Conservation (phyloP, 2,888 invertebrate genomes). For the Drosophila paucipuncta region DNA sequence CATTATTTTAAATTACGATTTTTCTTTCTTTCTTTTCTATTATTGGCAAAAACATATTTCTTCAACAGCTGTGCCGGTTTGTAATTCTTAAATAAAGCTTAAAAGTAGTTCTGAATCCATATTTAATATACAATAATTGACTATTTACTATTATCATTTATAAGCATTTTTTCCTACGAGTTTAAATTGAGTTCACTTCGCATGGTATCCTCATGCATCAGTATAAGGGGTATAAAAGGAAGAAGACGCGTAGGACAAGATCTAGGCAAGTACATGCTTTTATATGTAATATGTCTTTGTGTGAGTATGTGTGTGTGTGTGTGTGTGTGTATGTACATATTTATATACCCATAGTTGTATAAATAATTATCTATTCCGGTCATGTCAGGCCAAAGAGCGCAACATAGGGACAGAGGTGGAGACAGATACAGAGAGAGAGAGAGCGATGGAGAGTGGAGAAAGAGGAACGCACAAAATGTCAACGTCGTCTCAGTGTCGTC, state of each 20-base stretch:
- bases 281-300: constrained; percentile 1
- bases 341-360: constrained; percentile 43
- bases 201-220: background rate
- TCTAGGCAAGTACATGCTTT: constrained; percentile 38
- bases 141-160: background rate
- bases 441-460: background rate
- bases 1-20: background rate
- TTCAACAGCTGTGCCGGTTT: background rate
- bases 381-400: constrained; percentile 59
- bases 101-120: background rate
- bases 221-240: constrained; percentile 25
- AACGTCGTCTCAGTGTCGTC: constrained; percentile 66
- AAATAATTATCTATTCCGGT: constrained; percentile 81
- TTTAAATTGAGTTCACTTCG: background rate
- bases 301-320: background rate
- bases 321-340: background rate
- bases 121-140: background rate
- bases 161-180: background rate
- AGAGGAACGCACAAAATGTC: constrained; percentile 70
- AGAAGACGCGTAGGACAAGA: constrained; percentile 29
- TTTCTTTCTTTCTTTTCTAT: background rate
- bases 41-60: background rate
- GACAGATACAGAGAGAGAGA: background rate
- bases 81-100: background rate
- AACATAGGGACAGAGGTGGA: background rate